Evolutionary conservation across 2,113 vertebrate species (phyloP).

Genomic region (Caloenas nicobarica): DNA sequence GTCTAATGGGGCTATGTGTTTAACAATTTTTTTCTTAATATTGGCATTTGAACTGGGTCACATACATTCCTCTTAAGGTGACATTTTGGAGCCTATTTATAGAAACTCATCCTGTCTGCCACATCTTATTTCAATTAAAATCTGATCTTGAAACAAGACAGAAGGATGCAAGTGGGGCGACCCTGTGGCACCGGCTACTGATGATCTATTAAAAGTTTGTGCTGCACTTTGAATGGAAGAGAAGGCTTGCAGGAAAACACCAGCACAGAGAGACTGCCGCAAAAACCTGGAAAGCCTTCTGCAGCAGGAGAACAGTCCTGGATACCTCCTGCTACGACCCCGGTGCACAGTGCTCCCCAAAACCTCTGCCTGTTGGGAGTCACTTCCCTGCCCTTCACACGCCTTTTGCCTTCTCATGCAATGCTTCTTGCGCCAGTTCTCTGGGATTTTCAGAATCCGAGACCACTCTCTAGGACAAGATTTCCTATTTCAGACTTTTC

Average conservation of each 20-base stretch:
- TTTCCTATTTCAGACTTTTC: not conserved
- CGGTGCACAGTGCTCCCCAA: fast-evolving
- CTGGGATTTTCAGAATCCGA: not conserved
- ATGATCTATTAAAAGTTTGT: not conserved
- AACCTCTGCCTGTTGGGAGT: not conserved
- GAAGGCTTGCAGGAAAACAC: not conserved
- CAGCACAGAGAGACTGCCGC: not conserved
- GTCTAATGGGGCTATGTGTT: not conserved
- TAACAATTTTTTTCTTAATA: not conserved
- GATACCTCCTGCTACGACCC: not conserved
- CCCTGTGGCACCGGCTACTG: not conserved
- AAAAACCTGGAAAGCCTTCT: not conserved
- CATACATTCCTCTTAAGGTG: not conserved
- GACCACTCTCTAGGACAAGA: not conserved
- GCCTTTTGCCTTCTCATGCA: not conserved
- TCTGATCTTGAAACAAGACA: conserved; percentile 32
- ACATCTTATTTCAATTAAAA: conserved; percentile 35
- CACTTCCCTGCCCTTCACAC: not conserved
- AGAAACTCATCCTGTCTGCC: not conserved
- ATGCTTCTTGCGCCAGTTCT: not conserved
- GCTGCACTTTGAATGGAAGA: not conserved
- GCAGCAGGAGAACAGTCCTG: not conserved
- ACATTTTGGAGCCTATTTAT: conserved; percentile 31
- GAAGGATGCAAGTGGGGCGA: not conserved
- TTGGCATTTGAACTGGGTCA: conserved; percentile 1